Evolutionary conservation across 2,888 invertebrate genomes (phyloP).

Genomic region (Diogma glabrata): DNA sequence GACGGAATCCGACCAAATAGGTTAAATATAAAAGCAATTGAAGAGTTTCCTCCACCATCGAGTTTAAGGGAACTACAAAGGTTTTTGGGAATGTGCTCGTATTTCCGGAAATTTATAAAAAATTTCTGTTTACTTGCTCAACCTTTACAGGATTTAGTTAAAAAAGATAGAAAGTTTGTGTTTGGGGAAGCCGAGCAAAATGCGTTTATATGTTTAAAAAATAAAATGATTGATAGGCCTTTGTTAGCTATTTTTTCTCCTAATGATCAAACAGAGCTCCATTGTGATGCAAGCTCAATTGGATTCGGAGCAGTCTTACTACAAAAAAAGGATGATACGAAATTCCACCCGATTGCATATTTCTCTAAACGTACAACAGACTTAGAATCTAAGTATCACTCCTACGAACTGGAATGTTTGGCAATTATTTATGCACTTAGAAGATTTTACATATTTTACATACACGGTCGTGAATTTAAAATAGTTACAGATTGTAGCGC

Average conservation of each 20-base stretch:
- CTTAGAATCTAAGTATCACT: too few relatives aligned
- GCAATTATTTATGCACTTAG: constrained; percentile 14
- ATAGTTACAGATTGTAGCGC: constrained; percentile 11
- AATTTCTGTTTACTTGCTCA: constrained; percentile 17
- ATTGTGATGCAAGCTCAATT: constrained; percentile 14
- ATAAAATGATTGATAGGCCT: constrained; percentile 10
- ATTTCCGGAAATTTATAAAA: constrained; percentile 24
- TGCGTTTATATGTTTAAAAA: neutral
- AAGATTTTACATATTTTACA: constrained; percentile 16
- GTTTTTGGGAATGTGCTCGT: constrained; percentile 22
- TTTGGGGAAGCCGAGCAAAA: neutral
- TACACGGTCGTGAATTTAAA: constrained; percentile 14
- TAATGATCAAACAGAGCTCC: constrained; percentile 16
- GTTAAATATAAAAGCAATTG: constrained; percentile 17
- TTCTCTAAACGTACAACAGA: too few relatives aligned
- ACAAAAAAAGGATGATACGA: neutral
- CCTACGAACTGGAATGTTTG: constrained; percentile 16
- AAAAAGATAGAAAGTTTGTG: neutral
- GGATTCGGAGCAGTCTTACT: neutral
- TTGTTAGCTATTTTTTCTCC: constrained; percentile 24
- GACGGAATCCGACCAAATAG: constrained; percentile 18
- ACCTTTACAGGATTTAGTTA: constrained; percentile 6
- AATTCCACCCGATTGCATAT: too few relatives aligned
- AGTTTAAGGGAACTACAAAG: constrained; percentile 19
- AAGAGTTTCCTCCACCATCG: constrained; percentile 18